Percentiles rank a stretch among this genome's conserved stretches.
These are phyloP conservation scores for Drosophila pruinosa DNA, from an alignment of 1,140 invertebrate species.

Conservation along the genomic window DNA sequence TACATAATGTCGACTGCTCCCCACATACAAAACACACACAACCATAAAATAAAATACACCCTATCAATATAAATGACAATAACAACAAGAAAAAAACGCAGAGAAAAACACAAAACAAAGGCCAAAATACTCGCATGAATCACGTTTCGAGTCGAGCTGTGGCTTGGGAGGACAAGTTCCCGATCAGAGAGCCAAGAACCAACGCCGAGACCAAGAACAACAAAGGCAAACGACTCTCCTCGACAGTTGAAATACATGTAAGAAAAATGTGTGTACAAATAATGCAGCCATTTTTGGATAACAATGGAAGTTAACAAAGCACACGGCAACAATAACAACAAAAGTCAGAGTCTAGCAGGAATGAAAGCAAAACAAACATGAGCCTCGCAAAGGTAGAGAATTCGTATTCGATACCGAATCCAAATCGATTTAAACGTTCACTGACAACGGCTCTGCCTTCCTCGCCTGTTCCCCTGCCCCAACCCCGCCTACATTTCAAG, in stretches of 20 bases:
- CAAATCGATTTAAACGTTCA: conserved; percentile 72
- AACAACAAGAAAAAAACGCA: conserved; percentile 29
- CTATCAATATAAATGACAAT: conserved; percentile 75
- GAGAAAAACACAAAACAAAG: conserved; percentile 15
- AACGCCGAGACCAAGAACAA: conserved; percentile 10
- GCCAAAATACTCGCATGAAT: conserved; percentile 61
- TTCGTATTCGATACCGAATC: conserved; percentile 43
- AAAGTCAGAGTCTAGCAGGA: conserved; percentile 4
- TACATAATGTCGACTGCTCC: conserved; percentile 21
- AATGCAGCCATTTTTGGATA: conserved; percentile 80
- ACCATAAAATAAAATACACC: conserved; percentile 75
- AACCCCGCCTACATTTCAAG: neutral
- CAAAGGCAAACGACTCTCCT: neutral
- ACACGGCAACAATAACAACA: conserved; percentile 36
- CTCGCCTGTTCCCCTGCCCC: neutral
- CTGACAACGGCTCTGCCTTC: conserved; percentile 27
- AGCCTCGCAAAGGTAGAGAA: conserved; percentile 60
- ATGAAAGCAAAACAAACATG: conserved; percentile 41
- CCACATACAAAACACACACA: conserved; percentile 13
- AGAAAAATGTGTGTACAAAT: conserved; percentile 73
- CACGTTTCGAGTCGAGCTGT: conserved; percentile 51
- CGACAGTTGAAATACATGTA: conserved; percentile 16
- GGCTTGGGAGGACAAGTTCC: conserved; percentile 35
- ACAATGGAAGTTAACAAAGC: conserved; percentile 73
- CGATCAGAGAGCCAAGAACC: conserved; percentile 20